These are phyloP conservation scores for Boleophthalmus pectinirostris DNA, from an alignment of 2,113 vertebrate genomes.

Conservation along the genomic window DNA sequence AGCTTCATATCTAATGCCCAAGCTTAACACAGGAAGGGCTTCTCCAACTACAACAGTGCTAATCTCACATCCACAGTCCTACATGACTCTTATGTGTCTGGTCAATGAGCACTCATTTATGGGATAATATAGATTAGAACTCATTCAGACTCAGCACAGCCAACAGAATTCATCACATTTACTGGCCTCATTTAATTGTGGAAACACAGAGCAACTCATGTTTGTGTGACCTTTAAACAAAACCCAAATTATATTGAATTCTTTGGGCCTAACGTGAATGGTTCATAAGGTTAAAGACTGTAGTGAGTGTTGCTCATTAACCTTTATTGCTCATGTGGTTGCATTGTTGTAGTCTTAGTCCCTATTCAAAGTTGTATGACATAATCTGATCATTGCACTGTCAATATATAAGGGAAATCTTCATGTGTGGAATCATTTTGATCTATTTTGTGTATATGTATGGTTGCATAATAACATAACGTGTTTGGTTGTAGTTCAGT, in stretches of 20 bases:
- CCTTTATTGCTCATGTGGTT: not conserved
- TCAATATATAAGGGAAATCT: not conserved
- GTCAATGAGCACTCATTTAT: not conserved
- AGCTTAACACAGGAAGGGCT: not conserved
- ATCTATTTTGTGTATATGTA: not conserved
- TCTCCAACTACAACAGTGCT: no score
- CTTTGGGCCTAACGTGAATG: not conserved
- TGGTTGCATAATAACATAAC: no score
- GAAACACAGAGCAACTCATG: not conserved
- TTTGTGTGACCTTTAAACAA: no score
- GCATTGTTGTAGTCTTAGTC: not conserved
- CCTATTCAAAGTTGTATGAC: not conserved
- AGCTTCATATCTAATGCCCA: constrained; percentile 10
- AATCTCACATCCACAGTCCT: constrained; percentile 13
- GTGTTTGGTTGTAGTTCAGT: no score
- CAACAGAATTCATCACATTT: not conserved
- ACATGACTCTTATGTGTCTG: not conserved
- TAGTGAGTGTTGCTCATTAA: constrained; percentile 8
- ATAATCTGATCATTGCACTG: not conserved
- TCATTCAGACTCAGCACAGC: not conserved
- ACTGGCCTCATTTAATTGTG: not conserved
- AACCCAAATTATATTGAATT: no score
- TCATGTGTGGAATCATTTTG: not conserved
- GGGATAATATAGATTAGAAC: not conserved
- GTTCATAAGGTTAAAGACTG: not conserved